These are phyloP conservation scores for Drosophila nikananu DNA, from an alignment of 1,140 invertebrate species.

Conservation along the genomic window DNA sequence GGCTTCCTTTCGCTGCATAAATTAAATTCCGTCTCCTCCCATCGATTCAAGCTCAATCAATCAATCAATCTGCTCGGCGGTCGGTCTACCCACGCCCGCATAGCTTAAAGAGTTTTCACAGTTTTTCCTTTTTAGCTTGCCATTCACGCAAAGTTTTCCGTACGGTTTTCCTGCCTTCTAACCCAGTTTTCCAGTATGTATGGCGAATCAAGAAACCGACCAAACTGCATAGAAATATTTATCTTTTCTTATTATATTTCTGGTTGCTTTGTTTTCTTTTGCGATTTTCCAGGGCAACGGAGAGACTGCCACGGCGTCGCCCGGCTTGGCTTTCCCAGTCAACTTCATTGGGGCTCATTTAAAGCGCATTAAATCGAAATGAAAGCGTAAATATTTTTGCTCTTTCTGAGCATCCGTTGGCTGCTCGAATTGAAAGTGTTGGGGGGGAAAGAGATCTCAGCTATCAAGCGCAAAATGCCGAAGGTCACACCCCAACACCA, in stretches of 20 bases:
- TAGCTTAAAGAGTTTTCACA: conserved; percentile 26
- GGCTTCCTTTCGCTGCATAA: conserved; percentile 36
- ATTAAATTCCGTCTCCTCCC: conserved; percentile 29
- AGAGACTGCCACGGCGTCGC: background rate
- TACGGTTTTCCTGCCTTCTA: conserved; percentile 50
- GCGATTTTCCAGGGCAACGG: conserved; percentile 57
- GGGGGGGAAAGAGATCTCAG: conserved; percentile 16
- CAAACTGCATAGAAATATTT: conserved; percentile 69
- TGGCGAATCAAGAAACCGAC: conserved; percentile 36
- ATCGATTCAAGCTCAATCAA: conserved; percentile 47
- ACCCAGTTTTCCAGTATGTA: conserved; percentile 59
- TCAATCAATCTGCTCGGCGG: conserved; percentile 64
- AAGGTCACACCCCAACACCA: conserved; percentile 48
- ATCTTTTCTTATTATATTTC: conserved; percentile 66
- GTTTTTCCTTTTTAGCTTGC: conserved; percentile 1
- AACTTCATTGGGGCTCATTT: conserved; percentile 53
- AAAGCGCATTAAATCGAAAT: conserved; percentile 81
- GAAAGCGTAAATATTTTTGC: conserved; percentile 79
- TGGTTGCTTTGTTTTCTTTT: conserved; percentile 46
- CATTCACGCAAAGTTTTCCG: conserved; percentile 10
- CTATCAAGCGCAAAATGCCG: conserved; percentile 33
- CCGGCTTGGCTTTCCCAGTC: conserved; percentile 44
- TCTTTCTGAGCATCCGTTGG: conserved; percentile 40
- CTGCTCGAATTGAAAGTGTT: conserved; percentile 48
- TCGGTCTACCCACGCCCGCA: conserved; percentile 38